A percentile compares a stretch with the other conserved stretches of the same genome.
Conservation (phyloP, 2,113 vertebrate genomes). For the rabbit (Oryctolagus cuniculus) region mOryCun1.1 NC_091442.1:21761001-21761500, state of each 20-base stretch:
- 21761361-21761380: neutral
- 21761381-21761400: neutral
- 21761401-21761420: neutral
- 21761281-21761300: neutral
- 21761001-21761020: no score
- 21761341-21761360: neutral
- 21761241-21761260: neutral
- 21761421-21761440: neutral
- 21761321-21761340: no score
- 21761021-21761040: no score
- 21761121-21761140: conserved; percentile 9
- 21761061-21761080: no score
- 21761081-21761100: no score
- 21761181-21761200: conserved; percentile 16
- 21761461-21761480: no score
- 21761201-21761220: neutral
- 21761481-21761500: no score
- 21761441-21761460: no score
- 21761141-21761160: neutral
- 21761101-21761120: neutral
- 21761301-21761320: neutral
- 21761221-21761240: neutral
- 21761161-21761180: conserved; percentile 16
- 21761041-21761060: no score
- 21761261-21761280: neutral